Percentiles rank a stretch among this genome's conserved stretches.
Evolutionary conservation across 30 jellyfish, hydroid and myxozoan genomes (phyloP).

Genomic region (Hydra vulgaris): DNA sequence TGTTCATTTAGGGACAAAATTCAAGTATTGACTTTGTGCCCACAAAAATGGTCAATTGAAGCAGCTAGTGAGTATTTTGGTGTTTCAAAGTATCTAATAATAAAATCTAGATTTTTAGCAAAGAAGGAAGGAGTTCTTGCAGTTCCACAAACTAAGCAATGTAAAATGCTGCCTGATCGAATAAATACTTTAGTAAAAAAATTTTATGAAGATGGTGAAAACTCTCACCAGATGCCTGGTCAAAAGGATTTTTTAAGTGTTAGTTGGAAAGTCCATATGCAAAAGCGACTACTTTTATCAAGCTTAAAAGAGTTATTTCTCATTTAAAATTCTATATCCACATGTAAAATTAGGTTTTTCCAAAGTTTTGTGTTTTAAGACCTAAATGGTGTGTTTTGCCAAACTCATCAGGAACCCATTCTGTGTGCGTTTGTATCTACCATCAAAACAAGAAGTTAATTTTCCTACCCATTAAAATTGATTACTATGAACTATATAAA

Average conservation of each 20-base stretch:
- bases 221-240: background rate
- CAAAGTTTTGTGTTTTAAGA: background rate
- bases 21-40: too few relatives aligned
- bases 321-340: slow-evolving; percentile 27
- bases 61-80: background rate
- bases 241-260: background rate
- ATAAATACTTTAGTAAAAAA: background rate
- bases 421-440: slow-evolving; percentile 58
- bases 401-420: slow-evolving; percentile 65
- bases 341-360: slow-evolving; percentile 35
- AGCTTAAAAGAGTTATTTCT: slow-evolving; percentile 29
- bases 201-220: background rate
- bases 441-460: slow-evolving; percentile 37
- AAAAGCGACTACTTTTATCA: slow-evolving; percentile 27
- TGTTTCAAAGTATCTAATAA: background rate
- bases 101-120: background rate
- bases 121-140: background rate
- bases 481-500: slow-evolving; percentile 14
- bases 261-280: slow-evolving; percentile 18
- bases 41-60: too few relatives aligned
- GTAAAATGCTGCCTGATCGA: background rate
- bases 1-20: too few relatives aligned
- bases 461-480: slow-evolving; percentile 18
- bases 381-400: slow-evolving; percentile 7
- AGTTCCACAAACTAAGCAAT: background rate